phyloP scores from a whole-genome alignment of 2,888 invertebrate species.

The Heteromurus nitidus region DNA sequence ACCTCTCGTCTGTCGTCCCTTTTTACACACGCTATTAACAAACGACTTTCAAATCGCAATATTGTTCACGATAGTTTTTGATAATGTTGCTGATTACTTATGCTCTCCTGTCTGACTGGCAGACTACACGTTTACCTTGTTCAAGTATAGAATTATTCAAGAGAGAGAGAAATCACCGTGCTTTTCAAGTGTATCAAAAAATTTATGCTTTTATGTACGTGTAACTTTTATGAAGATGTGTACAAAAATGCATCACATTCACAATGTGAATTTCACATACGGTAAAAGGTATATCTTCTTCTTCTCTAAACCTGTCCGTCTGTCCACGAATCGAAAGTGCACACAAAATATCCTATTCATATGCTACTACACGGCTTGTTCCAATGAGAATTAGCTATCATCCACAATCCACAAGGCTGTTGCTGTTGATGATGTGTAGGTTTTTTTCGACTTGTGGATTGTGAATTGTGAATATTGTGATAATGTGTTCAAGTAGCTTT shows the following conservation, averaged over 20 bases:
- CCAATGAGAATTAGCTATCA: neutral
- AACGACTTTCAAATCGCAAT: constrained; percentile 10
- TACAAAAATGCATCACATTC: no score
- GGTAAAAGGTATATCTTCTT: no score
- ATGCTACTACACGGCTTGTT: neutral
- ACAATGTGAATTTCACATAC: no score
- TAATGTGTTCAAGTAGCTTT: neutral
- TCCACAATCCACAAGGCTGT: neutral
- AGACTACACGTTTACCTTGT: neutral
- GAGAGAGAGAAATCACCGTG: no score
- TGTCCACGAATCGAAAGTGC: constrained; percentile 1
- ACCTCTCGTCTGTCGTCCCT: neutral
- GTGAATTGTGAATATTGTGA: constrained; percentile 16
- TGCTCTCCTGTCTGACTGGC: neutral
- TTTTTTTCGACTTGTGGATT: constrained; percentile 32
- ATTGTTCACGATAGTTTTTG: neutral
- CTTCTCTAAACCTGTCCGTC: constrained; percentile 2
- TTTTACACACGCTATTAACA: neutral
- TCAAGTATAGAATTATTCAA: neutral
- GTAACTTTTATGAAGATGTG: no score
- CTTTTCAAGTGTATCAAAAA: no score
- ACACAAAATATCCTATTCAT: neutral
- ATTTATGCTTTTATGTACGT: no score
- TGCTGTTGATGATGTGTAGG: constrained; percentile 29
- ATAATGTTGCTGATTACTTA: no score